Base-by-base conservation (phyloP, 2,113 vertebrate genomes). In the Zootoca vivipara region DNA sequence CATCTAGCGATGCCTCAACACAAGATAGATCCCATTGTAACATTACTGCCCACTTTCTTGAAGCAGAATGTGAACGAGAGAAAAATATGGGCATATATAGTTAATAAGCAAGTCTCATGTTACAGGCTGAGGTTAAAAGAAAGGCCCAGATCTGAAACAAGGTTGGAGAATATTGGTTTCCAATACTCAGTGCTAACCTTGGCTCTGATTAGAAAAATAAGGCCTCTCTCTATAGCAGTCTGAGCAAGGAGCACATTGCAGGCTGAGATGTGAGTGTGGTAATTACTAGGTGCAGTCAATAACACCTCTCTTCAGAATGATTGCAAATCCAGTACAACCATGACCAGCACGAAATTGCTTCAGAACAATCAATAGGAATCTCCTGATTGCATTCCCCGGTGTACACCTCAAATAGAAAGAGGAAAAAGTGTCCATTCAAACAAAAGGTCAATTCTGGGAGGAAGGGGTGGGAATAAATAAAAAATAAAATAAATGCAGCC, bases 281-380 rank as follows among this genome's bases (percentile, higher is more conserved):
- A 97, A 97, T 97, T 97, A 96, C 94, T 93, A 96, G 87, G 86
- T 73, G 91, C 89, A 96, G 96, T 97, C 96, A 97, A 97, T 97
- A 98, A 97, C 95, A 94, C 89, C 79, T 96, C 96, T 96, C 93
- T 88, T 96, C 96, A 96, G 94, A 96, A 96, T 97, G 97, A 97
- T 96, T 97, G 95, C 96, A 97, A 97, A 97, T 97, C 96, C 95
- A 96, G 94, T 97, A 95, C 95, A 97, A 92, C 96, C 95, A 97
- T 96, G 97, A 96, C 96, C 94, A 96, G 95, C 96, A 96, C 95
- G 96, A 96, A 97, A 97, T 97, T 97, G 96, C 96, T 96, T 96
- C 92, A 95, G 94, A 96, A 89, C 93, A 97, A 97, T 97, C 97
- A 96, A 97, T 97, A 97, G 89, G 93, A 96, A 96, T 96, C 94